Conservation (phyloP, 1,140 invertebrate species). For the Drosophila quadrilineata region DNA sequence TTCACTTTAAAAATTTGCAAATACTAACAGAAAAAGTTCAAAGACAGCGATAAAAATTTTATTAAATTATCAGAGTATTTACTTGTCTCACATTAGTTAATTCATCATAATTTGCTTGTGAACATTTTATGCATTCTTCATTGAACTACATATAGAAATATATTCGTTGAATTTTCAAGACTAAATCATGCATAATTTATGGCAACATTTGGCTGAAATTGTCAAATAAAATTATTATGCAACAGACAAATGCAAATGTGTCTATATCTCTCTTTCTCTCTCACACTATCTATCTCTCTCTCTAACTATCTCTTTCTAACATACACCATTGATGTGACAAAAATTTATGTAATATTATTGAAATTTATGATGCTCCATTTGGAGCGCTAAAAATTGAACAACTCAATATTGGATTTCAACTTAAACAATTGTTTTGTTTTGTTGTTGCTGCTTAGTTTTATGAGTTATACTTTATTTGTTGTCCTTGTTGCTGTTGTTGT, state of each 20-base stretch:
- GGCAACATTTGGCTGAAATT: constrained; percentile 12
- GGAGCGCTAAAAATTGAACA: constrained; percentile 42
- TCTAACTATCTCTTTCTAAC: background rate
- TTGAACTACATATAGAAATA: background rate
- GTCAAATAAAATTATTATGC: constrained; percentile 34
- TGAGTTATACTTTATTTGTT: too few species aligned
- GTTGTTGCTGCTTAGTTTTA: too few species aligned
- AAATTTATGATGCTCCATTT: constrained; percentile 53
- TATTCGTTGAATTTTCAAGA: background rate
- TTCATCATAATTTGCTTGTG: background rate
- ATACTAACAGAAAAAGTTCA: too few species aligned
- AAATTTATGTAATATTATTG: constrained; percentile 50
- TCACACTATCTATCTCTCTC: constrained; percentile 23
- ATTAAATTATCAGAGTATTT: background rate
- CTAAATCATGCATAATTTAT: constrained; percentile 28
- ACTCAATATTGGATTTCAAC: background rate
- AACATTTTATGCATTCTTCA: background rate
- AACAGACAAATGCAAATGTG: constrained; percentile 36
- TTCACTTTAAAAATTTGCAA: too few species aligned
- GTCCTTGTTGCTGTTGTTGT: background rate
- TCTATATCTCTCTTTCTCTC: constrained; percentile 22
- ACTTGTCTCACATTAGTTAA: too few species aligned
- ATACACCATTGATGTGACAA: constrained; percentile 47
- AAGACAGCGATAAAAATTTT: background rate
- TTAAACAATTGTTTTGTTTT: constrained; percentile 1